Evolutionary conservation across 2,888 invertebrate genomes (phyloP).

Genomic region (Litoditis marina): DNA sequence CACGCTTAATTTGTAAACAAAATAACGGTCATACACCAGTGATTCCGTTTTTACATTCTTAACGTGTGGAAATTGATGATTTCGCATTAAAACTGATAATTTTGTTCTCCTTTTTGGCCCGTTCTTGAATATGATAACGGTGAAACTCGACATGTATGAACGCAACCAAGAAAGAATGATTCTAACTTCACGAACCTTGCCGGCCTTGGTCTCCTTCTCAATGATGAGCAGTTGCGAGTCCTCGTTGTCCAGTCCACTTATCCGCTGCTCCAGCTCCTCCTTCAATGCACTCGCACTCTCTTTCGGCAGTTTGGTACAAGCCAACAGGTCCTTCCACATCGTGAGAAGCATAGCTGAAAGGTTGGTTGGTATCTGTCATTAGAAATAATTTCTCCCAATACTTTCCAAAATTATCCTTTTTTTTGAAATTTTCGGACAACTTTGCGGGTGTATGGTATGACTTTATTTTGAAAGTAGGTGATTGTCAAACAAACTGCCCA

Average conservation of each 20-base stretch:
- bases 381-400: not conserved
- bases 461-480: no score
- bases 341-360: conserved; percentile 9
- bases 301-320: not conserved
- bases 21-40: no score
- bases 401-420: no score
- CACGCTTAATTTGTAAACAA: no score
- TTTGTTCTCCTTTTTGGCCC: no score
- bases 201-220: not conserved
- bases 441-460: no score
- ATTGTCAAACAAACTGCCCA: no score
- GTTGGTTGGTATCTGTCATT: not conserved
- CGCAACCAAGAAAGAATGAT: no score
- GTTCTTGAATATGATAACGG: no score
- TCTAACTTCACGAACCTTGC: conserved; percentile 6
- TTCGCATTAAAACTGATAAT: no score
- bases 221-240: conserved; percentile 7
- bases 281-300: not conserved
- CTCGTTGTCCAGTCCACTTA: conserved; percentile 8
- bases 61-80: not conserved
- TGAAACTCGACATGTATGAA: no score
- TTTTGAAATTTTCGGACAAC: no score
- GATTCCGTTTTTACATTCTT: not conserved
- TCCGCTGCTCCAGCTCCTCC: not conserved
- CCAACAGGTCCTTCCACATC: conserved; percentile 7